Percentiles rank a stretch among this genome's conserved stretches.
phyloP scores from a whole-genome alignment of 2,113 vertebrate genomes.

The Cercocebus atys region DNA sequence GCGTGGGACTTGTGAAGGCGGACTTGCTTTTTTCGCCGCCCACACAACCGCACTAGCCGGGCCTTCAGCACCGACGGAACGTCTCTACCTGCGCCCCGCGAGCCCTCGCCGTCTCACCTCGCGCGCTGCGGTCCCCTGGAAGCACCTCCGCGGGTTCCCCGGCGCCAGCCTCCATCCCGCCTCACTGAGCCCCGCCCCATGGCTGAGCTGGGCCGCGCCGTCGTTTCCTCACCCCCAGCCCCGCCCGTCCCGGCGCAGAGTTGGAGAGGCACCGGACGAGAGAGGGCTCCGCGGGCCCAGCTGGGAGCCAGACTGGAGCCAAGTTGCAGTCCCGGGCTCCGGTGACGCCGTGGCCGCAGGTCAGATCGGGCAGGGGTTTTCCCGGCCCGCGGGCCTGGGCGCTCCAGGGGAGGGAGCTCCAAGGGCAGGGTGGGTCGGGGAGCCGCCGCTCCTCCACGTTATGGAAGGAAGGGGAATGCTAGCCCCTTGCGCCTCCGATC shows the following conservation, averaged over 20 bases:
- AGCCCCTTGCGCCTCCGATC: not conserved
- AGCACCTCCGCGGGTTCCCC: not conserved
- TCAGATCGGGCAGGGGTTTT: slow-evolving; percentile 47
- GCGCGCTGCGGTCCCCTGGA: too few species aligned
- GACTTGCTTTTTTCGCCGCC: not conserved
- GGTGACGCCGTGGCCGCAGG: slow-evolving; percentile 36
- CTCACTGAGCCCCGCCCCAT: not conserved
- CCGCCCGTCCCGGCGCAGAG: not conserved
- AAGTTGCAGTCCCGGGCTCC: not conserved
- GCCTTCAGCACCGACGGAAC: not conserved
- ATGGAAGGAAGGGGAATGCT: not conserved
- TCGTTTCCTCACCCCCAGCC: not conserved
- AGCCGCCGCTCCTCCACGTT: not conserved
- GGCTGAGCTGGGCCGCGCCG: not conserved
- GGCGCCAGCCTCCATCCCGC: not conserved
- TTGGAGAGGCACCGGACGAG: not conserved
- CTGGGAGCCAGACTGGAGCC: not conserved
- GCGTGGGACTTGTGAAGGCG: not conserved
- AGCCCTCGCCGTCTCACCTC: slow-evolving; percentile 32
- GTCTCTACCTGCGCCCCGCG: not conserved
- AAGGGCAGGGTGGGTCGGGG: not conserved
- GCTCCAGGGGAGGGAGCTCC: not conserved
- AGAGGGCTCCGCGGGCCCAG: not conserved
- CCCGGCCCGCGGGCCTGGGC: not conserved
- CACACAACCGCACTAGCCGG: not conserved